phyloP scores from a whole-genome alignment of 2,797 vertebrate genomes.

The Hafferia zeledoni region DNA sequence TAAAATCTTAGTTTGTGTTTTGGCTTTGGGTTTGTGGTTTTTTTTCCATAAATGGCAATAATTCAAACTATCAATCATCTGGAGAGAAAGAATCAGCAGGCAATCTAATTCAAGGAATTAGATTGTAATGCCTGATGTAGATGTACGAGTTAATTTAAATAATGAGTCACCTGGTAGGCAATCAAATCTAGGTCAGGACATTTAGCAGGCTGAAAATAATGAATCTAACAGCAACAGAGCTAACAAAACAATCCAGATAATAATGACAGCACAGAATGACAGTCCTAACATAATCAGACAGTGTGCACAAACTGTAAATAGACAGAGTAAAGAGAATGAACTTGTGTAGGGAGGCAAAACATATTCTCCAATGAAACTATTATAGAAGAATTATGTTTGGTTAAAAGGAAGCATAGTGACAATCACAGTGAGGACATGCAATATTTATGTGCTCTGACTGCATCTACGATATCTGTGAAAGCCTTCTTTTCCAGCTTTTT shows the following conservation, averaged over 20 bases:
- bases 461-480: background rate
- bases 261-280: constrained; percentile 63
- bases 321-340: constrained; percentile 56
- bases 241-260: constrained; percentile 67
- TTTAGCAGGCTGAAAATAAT: constrained; percentile 71
- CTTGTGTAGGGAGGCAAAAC: constrained; percentile 37
- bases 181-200: constrained; percentile 73
- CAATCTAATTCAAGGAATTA: constrained; percentile 66
- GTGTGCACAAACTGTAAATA: constrained; percentile 50
- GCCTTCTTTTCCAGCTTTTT: background rate
- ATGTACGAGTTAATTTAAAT: constrained; percentile 70
- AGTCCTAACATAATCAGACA: constrained; percentile 59
- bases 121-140: constrained; percentile 62
- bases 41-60: constrained; percentile 3
- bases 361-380: constrained; percentile 60
- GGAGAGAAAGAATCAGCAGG: constrained; percentile 58
- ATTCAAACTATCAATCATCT: constrained; percentile 54
- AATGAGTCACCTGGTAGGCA: constrained; percentile 71
- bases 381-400: constrained; percentile 52
- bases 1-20: background rate
- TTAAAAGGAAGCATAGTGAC: constrained; percentile 52
- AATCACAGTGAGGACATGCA: constrained; percentile 41
- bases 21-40: no score
- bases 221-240: constrained; percentile 59
- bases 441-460: constrained; percentile 42